A percentile compares a stretch with the other conserved stretches of the same genome.
phyloP scores from a whole-genome alignment of 2,113 vertebrate species.

The Falco punctatus region DNA sequence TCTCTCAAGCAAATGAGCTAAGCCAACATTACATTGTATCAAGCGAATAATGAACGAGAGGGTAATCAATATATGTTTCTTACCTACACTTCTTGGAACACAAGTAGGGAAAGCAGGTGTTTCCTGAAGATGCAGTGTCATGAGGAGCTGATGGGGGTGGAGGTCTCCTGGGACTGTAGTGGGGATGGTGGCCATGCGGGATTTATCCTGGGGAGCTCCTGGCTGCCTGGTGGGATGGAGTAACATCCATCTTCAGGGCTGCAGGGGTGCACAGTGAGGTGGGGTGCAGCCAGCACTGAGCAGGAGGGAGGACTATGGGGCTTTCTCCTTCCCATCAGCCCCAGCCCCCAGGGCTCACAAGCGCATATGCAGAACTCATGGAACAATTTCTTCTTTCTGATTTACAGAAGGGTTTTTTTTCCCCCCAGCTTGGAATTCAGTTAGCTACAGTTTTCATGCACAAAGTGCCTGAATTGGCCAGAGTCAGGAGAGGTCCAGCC shows the following conservation, averaged over 20 bases:
- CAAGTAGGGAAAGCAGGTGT: rapidly evolving
- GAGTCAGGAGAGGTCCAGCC: conserved; percentile 5
- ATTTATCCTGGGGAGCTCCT: neutral
- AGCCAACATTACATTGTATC: neutral
- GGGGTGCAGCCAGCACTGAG: neutral
- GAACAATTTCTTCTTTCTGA: neutral
- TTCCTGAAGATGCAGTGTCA: neutral
- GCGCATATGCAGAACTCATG: neutral
- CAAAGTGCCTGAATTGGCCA: neutral
- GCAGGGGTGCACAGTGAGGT: rapidly evolving
- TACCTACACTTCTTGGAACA: neutral
- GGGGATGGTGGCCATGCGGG: neutral
- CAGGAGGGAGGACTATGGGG: neutral
- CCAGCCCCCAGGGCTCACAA: neutral
- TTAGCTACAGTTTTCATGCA: conserved; percentile 49
- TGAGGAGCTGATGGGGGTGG: neutral
- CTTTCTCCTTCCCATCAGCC: neutral
- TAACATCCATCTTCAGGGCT: neutral
- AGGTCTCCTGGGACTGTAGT: neutral
- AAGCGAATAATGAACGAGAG: neutral
- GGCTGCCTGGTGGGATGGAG: neutral
- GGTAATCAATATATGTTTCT: neutral
- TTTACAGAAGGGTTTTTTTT: neutral
- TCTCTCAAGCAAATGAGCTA: neutral
- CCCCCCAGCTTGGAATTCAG: conserved; percentile 33